Base-by-base conservation (phyloP, 2,888 invertebrate genomes). In the Salpingus planirostris region DNA sequence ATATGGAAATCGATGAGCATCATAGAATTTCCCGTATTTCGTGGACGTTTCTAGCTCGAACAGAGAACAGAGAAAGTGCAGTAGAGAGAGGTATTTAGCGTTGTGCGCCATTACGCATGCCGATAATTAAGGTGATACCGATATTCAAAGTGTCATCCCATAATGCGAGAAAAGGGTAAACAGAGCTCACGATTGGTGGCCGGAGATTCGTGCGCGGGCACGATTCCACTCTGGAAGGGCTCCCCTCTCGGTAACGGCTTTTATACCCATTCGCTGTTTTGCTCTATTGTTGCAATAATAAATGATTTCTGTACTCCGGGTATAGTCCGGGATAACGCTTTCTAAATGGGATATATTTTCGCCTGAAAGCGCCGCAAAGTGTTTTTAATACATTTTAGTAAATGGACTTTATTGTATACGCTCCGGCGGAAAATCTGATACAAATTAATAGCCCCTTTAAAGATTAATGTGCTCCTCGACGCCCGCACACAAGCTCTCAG, bases 211-310 rank as follows among this genome's bases (percentile, higher is more conserved):
- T 39, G 39, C 39, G 39, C 39, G 35, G 31, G 36, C 35, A 35
- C 26, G 11, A 12, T 12, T 15, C 31, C 13, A 32, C 35, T 26
- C 35, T 36, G 31, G 21, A 14, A 33, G 4, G 14, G 7, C 39
- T 36, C 39, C 39, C 36, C 39, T 35, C 29, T 29, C 33, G 12
- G 25, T 39, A 39, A 39, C 39, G 27, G 39, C 39, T 39, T 39
- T 39, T 39, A 39, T 39, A 39, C 39, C 39, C 33, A 39, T 39
- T 39, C 39, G 35, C 32, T 33, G 39, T 39, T 39, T 55, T 53
- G 46, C 46, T 43, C 55, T 47, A 56, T 57, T 57, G 57, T 55
- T 54, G 46, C 47, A 43, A 48, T 54, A 52, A 57, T 57, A 57
- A 57, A 57, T 55, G 57, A 54, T 57, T 47, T 42, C 51, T 52